Conservation (phyloP, 2,113 vertebrate genomes). For the Prochilodus magdalenae region DNA sequence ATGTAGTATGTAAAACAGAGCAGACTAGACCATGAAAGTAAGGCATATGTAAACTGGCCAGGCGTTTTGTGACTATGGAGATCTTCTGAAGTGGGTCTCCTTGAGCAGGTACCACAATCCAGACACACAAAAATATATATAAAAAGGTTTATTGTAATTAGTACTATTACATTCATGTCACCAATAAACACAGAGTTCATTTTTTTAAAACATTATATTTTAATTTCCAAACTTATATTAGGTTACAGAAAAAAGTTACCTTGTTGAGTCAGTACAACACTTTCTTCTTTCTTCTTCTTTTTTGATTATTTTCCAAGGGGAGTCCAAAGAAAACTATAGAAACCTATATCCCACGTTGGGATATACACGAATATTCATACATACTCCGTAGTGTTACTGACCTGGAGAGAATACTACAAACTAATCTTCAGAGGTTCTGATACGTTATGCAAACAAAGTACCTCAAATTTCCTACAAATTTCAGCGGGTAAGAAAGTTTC, state of each 20-base stretch:
- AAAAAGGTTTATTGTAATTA: slow-evolving; percentile 52
- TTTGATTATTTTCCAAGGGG: slow-evolving; percentile 75
- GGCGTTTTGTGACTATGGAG: background rate
- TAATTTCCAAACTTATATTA: slow-evolving; percentile 99
- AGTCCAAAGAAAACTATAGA: slow-evolving; percentile 74
- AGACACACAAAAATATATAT: slow-evolving; percentile 32
- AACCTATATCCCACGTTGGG: slow-evolving; percentile 71
- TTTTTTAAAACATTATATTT: slow-evolving; percentile 98
- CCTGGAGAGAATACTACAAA: slow-evolving; percentile 91
- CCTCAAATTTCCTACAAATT: slow-evolving; percentile 80
- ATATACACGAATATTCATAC: slow-evolving; percentile 70
- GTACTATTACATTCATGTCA: slow-evolving; percentile 60
- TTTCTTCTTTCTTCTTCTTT: slow-evolving; percentile 41
- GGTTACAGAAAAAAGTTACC: slow-evolving; percentile 93
- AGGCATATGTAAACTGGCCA: background rate
- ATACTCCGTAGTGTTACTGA: slow-evolving; percentile 75
- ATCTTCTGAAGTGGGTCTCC: background rate
- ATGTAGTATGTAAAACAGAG: too few species aligned
- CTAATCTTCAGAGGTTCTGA: slow-evolving; percentile 74
- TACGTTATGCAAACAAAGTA: slow-evolving; percentile 81
- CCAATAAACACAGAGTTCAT: slow-evolving; percentile 86
- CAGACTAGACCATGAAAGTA: background rate
- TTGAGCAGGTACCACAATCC: slow-evolving; percentile 24
- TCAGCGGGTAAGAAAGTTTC: slow-evolving; percentile 89
- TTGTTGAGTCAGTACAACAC: slow-evolving; percentile 87